Evolutionary conservation across 2,797 vertebrate genomes (phyloP), one percentile per base, ranked within the genome.

Genomic region (Danionella dracula): DNA sequence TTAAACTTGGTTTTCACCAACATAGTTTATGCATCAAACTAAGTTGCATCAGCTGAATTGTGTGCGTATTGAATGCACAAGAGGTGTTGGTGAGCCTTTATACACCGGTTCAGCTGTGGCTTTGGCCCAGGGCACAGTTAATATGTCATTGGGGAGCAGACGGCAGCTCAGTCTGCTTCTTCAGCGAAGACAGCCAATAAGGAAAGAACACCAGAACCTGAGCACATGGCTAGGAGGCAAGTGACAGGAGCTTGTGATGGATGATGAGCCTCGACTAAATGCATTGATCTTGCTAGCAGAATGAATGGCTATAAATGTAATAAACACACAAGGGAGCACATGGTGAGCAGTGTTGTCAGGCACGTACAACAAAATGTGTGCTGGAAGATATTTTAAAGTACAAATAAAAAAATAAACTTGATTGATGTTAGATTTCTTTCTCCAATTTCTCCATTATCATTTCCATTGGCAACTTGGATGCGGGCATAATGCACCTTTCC

Each of bases 1-100:
- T n/a, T n/a, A n/a, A n/a, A n/a, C n/a, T n/a, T n/a, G n/a, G n/a
- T n/a, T n/a, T n/a, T n/a, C n/a, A n/a, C n/a, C n/a, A n/a, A n/a
- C n/a, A n/a, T 65, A 34, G 50, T 65, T 65, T 65, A 50, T 20
- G 31, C 31, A 32, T 45, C 49, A 64, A 44, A 49, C 49, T 54
- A 49, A 21, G 40, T 64, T 54, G 61, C 49, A 64, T 54, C 49
- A 64, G 49, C 61, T 64, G 54, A 42, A 64, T 42, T 11, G 40
- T 44, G 13, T 45, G 61, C 45, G 49, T 17, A 65, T 65, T 44
- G 53, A 46, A 48, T 51, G 35, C 37, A 48, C 41, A 56, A 66
- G 40, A 32, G 37, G 51, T 27, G 53, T 20, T 46, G 53, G 42
- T 66, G 51, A 66, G 53, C 12, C 63, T 21, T 48, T 29, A 66